phyloP scores from a whole-genome alignment of 2,797 vertebrate genomes.

The Phoeniculus purpureus region DNA sequence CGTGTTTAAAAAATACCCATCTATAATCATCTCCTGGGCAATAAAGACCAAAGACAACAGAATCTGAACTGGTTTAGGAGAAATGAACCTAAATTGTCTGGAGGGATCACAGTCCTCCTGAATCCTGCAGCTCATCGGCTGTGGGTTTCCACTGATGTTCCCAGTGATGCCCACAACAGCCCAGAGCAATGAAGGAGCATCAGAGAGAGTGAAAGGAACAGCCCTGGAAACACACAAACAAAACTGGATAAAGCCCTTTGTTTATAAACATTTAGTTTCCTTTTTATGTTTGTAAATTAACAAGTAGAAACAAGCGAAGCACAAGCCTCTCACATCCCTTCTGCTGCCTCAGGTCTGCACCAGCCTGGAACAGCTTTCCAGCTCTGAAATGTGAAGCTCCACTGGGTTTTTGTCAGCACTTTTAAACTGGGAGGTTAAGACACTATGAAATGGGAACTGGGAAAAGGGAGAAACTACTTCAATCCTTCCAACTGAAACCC shows the following conservation, averaged over 20 bases:
- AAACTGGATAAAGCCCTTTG: background rate
- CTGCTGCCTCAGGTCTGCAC: background rate
- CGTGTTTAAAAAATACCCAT: too few relatives aligned
- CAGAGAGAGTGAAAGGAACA: too few relatives aligned
- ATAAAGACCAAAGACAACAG: too few relatives aligned
- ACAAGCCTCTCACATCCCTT: fast-evolving
- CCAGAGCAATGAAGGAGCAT: too few relatives aligned
- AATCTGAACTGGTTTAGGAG: too few relatives aligned
- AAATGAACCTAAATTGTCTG: too few relatives aligned
- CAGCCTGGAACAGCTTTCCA: background rate
- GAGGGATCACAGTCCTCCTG: too few relatives aligned
- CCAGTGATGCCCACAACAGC: too few relatives aligned
- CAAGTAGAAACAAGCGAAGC: background rate
- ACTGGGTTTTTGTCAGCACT: background rate
- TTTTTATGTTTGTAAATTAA: background rate
- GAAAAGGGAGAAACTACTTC: background rate
- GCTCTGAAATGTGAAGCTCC: background rate
- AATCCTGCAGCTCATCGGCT: too few relatives aligned
- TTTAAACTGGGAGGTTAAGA: background rate
- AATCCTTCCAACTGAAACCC: background rate
- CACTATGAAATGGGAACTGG: background rate
- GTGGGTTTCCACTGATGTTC: too few relatives aligned
- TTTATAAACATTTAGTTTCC: background rate
- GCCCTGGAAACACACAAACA: background rate
- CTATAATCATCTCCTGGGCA: too few relatives aligned